Conservation (phyloP, 2,888 invertebrate species). For the Lasioglossum calceatum region DNA sequence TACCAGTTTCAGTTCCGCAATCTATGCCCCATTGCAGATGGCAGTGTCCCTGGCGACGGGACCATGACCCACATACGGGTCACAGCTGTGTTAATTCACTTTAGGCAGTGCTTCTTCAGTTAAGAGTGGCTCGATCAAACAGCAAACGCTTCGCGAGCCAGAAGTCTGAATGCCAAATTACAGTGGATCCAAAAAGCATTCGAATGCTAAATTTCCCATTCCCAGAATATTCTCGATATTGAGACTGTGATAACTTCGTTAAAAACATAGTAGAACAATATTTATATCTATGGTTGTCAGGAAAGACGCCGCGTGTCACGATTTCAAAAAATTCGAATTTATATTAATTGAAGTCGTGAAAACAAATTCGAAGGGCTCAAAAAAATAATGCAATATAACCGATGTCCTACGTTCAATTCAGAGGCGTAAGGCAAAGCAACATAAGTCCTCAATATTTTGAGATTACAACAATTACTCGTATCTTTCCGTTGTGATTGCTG, state of each 20-base stretch:
- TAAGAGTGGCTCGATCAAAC: neutral
- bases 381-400: too few relatives aligned
- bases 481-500: too few relatives aligned
- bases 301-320: too few relatives aligned
- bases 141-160: neutral
- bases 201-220: neutral
- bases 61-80: constrained; percentile 11
- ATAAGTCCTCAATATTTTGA: too few relatives aligned
- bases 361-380: too few relatives aligned
- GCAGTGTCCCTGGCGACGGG: neutral
- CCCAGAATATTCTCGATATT: neutral
- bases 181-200: neutral
- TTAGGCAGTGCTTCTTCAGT: neutral
- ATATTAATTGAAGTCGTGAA: too few relatives aligned
- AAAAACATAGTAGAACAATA: neutral
- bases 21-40: neutral
- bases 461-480: too few relatives aligned
- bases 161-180: neutral
- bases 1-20: constrained; percentile 9
- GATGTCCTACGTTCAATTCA: too few relatives aligned
- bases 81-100: constrained; percentile 13
- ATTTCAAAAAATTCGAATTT: too few relatives aligned
- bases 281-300: too few relatives aligned
- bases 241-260: neutral
- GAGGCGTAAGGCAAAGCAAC: too few relatives aligned